Base-by-base conservation (phyloP, 2,797 vertebrate genomes). In the Chrysolophus pictus region DNA sequence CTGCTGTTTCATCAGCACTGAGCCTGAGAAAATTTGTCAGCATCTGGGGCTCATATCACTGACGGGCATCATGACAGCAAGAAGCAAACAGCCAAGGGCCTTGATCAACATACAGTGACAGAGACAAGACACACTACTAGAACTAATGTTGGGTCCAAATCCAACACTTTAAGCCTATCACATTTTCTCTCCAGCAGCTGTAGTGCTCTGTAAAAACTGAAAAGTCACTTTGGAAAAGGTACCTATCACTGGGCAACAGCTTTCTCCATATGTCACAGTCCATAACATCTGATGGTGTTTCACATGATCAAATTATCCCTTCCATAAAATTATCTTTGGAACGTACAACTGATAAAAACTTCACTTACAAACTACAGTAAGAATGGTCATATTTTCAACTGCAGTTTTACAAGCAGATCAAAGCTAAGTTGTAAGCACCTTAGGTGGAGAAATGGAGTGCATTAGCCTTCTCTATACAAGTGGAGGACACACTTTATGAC, bases 101-200 rank as follows among this genome's bases (percentile, higher is more conserved):
- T 63, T 46, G 75, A 95, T 88, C 86, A 77, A 87, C 87, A 41
- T 69, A 84, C 74, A 41, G 65, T 6, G 46, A 78, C 72, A 95
- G 49, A 56, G 72, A 71, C 68, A 4, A 79, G 39, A 73, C 15
- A 18, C 68, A 49, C 62, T 60, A 44, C 83, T 76, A 84, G 89
- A 95, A 95, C 87, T 88, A 95, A 95, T 86, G 55, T n/a, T 84
- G 68, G 44, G 37, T 88, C 74, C 80, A 80, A 80, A 90, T 65
- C 74, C 74, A 91, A 15, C 17, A 33, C 65, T 91, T 71, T 77
- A 79, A 92, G 68, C 46, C 59, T 71, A 46, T 59, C 46, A 47
- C 3, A 2, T 87, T 88, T 86, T 93, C 71, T 67, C 59, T 58
- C 65, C 17, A 65, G 65, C 88, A 96, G 93, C 91, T 95, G 94